Evolutionary conservation across 2,797 vertebrate species (phyloP).

Genomic region (Florisuga fusca): DNA sequence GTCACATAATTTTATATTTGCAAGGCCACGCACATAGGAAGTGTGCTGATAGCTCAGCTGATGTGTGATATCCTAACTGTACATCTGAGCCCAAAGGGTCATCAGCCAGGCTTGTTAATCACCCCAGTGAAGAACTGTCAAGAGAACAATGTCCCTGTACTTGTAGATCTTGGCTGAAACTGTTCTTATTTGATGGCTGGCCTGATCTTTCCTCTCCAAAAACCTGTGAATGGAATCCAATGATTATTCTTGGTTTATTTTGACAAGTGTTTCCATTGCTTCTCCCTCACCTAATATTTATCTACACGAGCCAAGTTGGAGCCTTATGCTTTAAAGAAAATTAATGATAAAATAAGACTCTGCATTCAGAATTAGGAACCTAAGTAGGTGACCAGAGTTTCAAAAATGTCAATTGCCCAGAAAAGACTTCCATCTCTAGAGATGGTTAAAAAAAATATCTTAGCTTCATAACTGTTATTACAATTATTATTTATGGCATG

Average conservation of each 20-base stretch:
- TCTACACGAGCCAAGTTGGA: slow-evolving; percentile 44
- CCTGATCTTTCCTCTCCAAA: slow-evolving; percentile 42
- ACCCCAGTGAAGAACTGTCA: slow-evolving; percentile 47
- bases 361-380: slow-evolving; percentile 28
- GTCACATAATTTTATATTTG: slow-evolving; percentile 8
- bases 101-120: slow-evolving; percentile 59
- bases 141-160: slow-evolving; percentile 42
- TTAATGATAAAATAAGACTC: slow-evolving; percentile 41
- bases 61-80: neutral
- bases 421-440: slow-evolving; percentile 41
- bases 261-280: slow-evolving; percentile 62
- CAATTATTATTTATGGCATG: slow-evolving; percentile 47
- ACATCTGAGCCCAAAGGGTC: slow-evolving; percentile 26
- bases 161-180: slow-evolving; percentile 61
- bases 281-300: slow-evolving; percentile 51
- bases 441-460: neutral
- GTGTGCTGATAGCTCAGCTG: neutral
- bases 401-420: slow-evolving; percentile 41
- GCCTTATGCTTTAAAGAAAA: slow-evolving; percentile 53
- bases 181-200: slow-evolving; percentile 30
- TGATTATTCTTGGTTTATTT: slow-evolving; percentile 64
- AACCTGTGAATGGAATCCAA: slow-evolving; percentile 53
- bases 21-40: neutral
- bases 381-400: slow-evolving; percentile 45
- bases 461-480: slow-evolving; percentile 50